Conservation (phyloP, 2,113 vertebrate genomes). For the Ciconia boyciana region DNA sequence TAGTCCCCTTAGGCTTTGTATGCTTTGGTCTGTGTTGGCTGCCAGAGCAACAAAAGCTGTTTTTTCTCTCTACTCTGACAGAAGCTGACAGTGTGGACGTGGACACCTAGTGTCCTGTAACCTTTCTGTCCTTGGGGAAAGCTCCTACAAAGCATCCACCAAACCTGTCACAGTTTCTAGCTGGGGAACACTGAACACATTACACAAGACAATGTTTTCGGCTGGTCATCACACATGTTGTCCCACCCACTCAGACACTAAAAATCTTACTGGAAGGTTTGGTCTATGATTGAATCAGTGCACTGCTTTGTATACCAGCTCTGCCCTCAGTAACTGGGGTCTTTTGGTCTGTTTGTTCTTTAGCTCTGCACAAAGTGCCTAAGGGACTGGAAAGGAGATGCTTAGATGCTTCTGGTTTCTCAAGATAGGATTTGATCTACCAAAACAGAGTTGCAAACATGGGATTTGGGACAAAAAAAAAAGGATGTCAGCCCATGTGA, state of each 20-base stretch:
- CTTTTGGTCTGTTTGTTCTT: background rate
- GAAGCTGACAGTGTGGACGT: background rate
- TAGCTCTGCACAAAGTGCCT: background rate
- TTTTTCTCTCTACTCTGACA: background rate
- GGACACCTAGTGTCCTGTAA: background rate
- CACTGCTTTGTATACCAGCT: background rate
- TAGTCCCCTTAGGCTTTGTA: background rate
- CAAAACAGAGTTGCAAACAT: background rate
- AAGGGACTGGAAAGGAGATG: background rate
- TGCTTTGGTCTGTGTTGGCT: background rate
- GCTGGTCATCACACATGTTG: background rate
- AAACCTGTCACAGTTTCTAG: background rate
- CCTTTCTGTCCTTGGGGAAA: background rate
- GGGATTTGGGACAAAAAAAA: background rate
- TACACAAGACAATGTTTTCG: background rate
- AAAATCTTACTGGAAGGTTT: background rate
- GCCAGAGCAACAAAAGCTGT: background rate
- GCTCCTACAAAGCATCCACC: background rate
- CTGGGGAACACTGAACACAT: background rate
- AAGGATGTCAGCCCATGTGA: accelerated
- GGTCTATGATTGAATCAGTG: background rate
- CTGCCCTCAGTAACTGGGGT: background rate
- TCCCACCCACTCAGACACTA: background rate
- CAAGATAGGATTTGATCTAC: background rate
- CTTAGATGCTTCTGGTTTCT: background rate